Base-by-base conservation (phyloP, 2,113 vertebrate species). In the Plectropomus leopardus region DNA sequence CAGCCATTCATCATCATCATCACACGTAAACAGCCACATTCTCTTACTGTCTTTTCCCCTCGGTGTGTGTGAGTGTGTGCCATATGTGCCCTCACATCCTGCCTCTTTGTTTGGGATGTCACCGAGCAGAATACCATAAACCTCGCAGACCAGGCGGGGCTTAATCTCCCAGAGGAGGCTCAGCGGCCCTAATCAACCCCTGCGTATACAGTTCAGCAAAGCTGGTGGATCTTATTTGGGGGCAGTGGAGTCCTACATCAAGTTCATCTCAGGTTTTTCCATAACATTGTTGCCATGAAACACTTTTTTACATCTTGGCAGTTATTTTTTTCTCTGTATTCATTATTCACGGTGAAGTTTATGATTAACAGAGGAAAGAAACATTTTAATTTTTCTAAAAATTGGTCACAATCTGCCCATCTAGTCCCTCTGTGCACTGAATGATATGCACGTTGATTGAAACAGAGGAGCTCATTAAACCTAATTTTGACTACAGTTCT, bases 21-120 rank as follows among this genome's bases (percentile, higher is more conserved):
- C 79, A 67, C 58, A 82, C 67, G 67, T 84, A 80, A 89, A 82
- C 71, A 78, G 67, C 4, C 78, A 75, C 72, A 63, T 86, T 67
- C 65, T 78, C 60, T 44, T 48, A 21, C 32, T 55, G 53, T 80
- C 32, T 53, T 30, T 48, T 65, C n/a, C 32, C 44, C 11, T 0
- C 55, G 36, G 61, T 76, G 64, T 65, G 51, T 68, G 76, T 57
- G 59, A 36, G 64, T 60, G 66, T 17, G 21, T 16, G 55, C 53
- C 86, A 72, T 48, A 60, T 80, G 69, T 78, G 55, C 17, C 47
- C 24, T 79, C 63, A 47, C 6, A 15, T 76, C 69, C 72, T 68
- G 60, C 50, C 54, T 71, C 51, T 81, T 72, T 76, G 50, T 86
- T 78, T 58, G 6, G 63, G 71, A 65, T 45, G 51, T 61, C 59